Evolutionary conservation across 2,888 invertebrate species (phyloP).

Genomic region (Orchestes rusci): DNA sequence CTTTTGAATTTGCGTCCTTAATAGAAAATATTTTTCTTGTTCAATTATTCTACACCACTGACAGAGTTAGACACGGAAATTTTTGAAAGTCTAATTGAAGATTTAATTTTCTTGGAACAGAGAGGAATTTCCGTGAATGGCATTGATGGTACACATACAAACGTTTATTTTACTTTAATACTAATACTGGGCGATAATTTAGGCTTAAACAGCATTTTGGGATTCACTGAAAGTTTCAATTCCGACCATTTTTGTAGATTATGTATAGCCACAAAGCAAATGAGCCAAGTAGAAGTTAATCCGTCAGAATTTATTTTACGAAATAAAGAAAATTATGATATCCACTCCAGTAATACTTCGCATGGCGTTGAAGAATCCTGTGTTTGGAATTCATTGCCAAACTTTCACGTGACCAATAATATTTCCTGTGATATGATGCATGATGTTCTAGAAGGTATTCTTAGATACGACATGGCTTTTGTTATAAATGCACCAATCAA

Average conservation of each 20-base stretch:
- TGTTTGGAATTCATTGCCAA: not conserved
- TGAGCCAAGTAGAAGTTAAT: not conserved
- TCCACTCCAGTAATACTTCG: not conserved
- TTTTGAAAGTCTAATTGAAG: constrained; percentile 8
- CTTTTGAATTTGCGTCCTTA: constrained; percentile 6
- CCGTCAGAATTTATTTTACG: not conserved
- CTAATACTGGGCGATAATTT: constrained; percentile 3
- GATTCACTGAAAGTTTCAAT: constrained; percentile 11
- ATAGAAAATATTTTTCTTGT: constrained; percentile 14
- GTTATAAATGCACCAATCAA: too few species aligned
- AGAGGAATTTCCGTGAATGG: constrained; percentile 7
- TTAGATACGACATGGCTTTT: too few species aligned
- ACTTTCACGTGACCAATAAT: too few species aligned
- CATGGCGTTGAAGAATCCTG: not conserved
- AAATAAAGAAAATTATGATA: not conserved
- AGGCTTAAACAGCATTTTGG: constrained; percentile 4
- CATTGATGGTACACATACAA: not conserved
- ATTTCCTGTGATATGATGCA: too few species aligned
- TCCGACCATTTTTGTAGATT: constrained; percentile 5
- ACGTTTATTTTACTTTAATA: constrained; percentile 10
- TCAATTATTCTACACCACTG: constrained; percentile 10
- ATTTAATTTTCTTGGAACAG: constrained; percentile 9
- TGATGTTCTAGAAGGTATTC: too few species aligned
- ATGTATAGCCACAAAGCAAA: not conserved
- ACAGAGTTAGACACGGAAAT: constrained; percentile 4